phyloP scores from a whole-genome alignment of 2,797 vertebrate genomes.

The Ispidina lecontei region DNA sequence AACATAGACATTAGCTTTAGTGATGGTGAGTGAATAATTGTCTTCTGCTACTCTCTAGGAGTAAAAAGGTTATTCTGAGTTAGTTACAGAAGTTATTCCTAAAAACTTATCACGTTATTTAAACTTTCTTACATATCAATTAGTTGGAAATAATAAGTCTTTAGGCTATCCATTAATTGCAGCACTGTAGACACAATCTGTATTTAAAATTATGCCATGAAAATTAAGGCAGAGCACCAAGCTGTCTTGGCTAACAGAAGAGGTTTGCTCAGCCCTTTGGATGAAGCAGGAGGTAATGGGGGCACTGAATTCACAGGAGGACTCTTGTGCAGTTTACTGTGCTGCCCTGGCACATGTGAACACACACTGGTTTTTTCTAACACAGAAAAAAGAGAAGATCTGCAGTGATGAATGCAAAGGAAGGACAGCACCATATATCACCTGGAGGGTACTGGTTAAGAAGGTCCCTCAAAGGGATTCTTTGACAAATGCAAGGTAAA shows the following conservation, averaged over 20 bases:
- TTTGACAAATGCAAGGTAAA: neutral
- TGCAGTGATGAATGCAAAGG: conserved; percentile 20
- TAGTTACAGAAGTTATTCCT: conserved; percentile 65
- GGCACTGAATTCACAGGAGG: conserved; percentile 72
- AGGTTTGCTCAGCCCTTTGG: conserved; percentile 71
- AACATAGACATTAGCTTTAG: neutral
- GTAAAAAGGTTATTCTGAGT: conserved; percentile 54
- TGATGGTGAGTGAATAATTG: neutral
- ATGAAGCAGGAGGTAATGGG: conserved; percentile 64
- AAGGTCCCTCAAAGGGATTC: neutral
- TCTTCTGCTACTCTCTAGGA: conserved; percentile 33
- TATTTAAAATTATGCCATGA: conserved; percentile 79
- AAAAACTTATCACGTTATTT: conserved; percentile 76
- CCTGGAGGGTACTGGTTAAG: neutral
- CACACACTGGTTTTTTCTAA: neutral
- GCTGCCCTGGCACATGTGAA: conserved; percentile 8
- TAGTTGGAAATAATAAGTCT: conserved; percentile 84
- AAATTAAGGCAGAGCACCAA: conserved; percentile 79
- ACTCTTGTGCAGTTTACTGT: conserved; percentile 22
- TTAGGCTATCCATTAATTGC: conserved; percentile 85
- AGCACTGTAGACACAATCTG: conserved; percentile 78
- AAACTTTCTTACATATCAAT: conserved; percentile 82
- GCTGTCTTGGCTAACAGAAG: conserved; percentile 74
- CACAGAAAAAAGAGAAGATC: neutral
- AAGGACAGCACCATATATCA: neutral